phyloP scores from a whole-genome alignment of 1,140 invertebrate genomes.

The Papilio xuthus region DNA sequence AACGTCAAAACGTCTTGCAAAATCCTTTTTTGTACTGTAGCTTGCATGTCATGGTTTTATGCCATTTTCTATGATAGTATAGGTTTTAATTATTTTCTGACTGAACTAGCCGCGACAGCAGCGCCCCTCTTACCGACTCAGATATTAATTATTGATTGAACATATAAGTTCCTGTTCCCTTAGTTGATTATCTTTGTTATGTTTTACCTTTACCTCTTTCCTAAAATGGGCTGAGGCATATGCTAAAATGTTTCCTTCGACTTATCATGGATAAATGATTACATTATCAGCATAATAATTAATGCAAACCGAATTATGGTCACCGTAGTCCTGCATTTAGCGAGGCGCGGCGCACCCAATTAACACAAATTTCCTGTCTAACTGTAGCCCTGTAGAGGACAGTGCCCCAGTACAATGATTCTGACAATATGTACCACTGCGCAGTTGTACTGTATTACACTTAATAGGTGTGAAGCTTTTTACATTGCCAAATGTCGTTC shows the following conservation, averaged over 20 bases:
- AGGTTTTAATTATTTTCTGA: too few species aligned
- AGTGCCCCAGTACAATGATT: conserved; percentile 54
- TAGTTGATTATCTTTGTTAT: not conserved
- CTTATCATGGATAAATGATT: not conserved
- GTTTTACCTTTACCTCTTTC: not conserved
- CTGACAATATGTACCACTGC: conserved; percentile 30
- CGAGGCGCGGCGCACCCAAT: conserved; percentile 63
- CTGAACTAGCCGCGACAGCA: too few species aligned
- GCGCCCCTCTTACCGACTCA: too few species aligned
- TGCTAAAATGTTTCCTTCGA: not conserved
- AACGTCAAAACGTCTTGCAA: too few species aligned
- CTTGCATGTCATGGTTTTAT: too few species aligned
- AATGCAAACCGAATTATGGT: conserved; percentile 18
- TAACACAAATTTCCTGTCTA: conserved; percentile 78
- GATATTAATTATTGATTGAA: too few species aligned
- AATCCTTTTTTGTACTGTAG: too few species aligned
- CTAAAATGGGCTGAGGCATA: not conserved
- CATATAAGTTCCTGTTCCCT: too few species aligned
- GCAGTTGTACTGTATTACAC: not conserved
- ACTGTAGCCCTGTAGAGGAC: conserved; percentile 61
- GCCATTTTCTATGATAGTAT: too few species aligned
- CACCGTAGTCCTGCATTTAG: conserved; percentile 71
- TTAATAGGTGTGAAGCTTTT: conserved; percentile 35
- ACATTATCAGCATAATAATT: conserved; percentile 15
- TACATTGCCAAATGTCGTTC: conserved; percentile 27